A percentile compares a stretch with the other conserved stretches of the same genome.
phyloP scores from a whole-genome alignment of 2,888 invertebrate genomes.

The Dioctria linearis region DNA sequence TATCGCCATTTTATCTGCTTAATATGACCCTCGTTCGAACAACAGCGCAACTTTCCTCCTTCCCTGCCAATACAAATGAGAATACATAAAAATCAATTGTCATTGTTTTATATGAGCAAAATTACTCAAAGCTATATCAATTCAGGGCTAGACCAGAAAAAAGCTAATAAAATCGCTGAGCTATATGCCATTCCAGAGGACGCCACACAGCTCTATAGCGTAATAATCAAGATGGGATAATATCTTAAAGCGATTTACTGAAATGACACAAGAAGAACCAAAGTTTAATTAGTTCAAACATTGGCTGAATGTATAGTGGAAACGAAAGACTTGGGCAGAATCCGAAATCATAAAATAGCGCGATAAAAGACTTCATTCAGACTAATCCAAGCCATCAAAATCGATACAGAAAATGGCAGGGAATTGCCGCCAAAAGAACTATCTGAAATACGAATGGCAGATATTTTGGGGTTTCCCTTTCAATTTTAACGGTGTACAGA shows the following conservation, averaged over 20 bases:
- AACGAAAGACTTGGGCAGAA: slow-evolving; percentile 11
- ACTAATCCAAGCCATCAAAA: slow-evolving; percentile 43
- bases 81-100: neutral
- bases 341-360: slow-evolving; percentile 40
- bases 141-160: neutral
- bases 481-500: slow-evolving; percentile 33
- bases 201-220: slow-evolving; percentile 14
- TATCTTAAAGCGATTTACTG: slow-evolving; percentile 47
- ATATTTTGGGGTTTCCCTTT: slow-evolving; percentile 47
- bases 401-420: slow-evolving; percentile 43
- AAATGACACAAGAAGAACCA: slow-evolving; percentile 34
- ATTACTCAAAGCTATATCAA: slow-evolving; percentile 33
- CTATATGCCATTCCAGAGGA: slow-evolving; percentile 3
- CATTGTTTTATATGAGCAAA: slow-evolving; percentile 24
- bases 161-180: neutral
- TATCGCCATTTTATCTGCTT: too few species aligned
- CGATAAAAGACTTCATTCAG: slow-evolving; percentile 50
- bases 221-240: slow-evolving; percentile 44
- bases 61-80: too few species aligned
- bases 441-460: slow-evolving; percentile 48
- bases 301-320: neutral
- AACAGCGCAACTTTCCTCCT: too few species aligned
- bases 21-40: too few species aligned
- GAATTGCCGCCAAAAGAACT: slow-evolving; percentile 47
- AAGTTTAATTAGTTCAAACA: slow-evolving; percentile 43